A percentile compares a stretch with the other conserved stretches of the same genome.
Evolutionary conservation across 23 tunicate species (phyloP).

Genomic region (Corella eumyota): DNA sequence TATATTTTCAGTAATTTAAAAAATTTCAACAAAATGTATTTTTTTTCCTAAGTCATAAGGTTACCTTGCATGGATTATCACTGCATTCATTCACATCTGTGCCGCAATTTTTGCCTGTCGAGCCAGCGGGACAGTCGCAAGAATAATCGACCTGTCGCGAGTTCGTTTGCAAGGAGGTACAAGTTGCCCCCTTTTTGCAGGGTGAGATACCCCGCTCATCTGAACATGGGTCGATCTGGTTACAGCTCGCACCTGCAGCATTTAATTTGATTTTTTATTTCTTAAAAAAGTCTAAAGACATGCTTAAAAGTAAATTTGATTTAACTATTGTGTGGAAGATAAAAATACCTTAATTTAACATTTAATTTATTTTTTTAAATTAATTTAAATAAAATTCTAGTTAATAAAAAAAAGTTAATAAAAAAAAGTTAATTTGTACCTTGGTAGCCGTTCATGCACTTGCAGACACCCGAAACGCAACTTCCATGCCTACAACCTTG

Average conservation of each 20-base stretch:
- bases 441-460: too few relatives aligned
- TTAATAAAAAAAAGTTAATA: too few relatives aligned
- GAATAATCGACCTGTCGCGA: too few relatives aligned
- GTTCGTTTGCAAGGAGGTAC: slow-evolving; percentile 7
- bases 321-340: too few relatives aligned
- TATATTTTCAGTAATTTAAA: background rate
- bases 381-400: too few relatives aligned
- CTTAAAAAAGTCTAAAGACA: too few relatives aligned
- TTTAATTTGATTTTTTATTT: background rate
- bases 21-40: too few relatives aligned
- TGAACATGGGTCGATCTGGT: slow-evolving; percentile 13
- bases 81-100: slow-evolving; percentile 44
- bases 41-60: background rate
- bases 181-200: slow-evolving; percentile 35
- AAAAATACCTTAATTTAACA: too few relatives aligned
- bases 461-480: background rate
- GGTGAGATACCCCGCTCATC: too few relatives aligned
- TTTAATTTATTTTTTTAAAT: too few relatives aligned
- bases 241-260: slow-evolving; percentile 19
- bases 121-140: slow-evolving; percentile 39
- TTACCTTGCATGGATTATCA: slow-evolving; percentile 21
- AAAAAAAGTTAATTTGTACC: too few relatives aligned
- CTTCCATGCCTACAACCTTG: slow-evolving; percentile 3
- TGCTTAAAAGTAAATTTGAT: too few relatives aligned
- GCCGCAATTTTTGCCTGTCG: slow-evolving; percentile 40